Evolutionary conservation across 2,888 invertebrate genomes (phyloP).

Genomic region (Drosophila percnosoma): DNA sequence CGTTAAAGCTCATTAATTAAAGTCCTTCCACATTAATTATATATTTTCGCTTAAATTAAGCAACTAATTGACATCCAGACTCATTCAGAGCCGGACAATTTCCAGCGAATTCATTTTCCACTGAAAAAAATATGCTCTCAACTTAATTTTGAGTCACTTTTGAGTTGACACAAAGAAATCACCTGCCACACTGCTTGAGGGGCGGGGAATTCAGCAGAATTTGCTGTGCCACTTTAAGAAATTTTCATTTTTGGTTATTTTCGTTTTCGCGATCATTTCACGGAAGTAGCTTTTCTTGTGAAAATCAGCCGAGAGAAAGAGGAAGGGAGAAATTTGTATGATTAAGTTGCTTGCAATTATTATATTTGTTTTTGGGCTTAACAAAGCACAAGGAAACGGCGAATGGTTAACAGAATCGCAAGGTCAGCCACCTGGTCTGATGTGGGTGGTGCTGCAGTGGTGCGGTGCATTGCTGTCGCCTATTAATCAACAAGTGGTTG

Average conservation of each 20-base stretch:
- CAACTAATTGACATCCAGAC: not conserved
- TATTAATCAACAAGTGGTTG: conserved; percentile 74
- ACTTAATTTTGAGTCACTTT: conserved; percentile 36
- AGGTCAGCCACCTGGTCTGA: conserved; percentile 66
- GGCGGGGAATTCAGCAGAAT: conserved; percentile 36
- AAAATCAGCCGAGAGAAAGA: conserved; percentile 32
- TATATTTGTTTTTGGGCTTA: conserved; percentile 20
- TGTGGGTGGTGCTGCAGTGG: conserved; percentile 14
- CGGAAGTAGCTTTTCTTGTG: conserved; percentile 59
- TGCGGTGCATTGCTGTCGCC: conserved; percentile 30
- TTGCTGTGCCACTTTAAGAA: conserved; percentile 2
- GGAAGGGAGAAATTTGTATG: conserved; percentile 12
- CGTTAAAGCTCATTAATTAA: conserved; percentile 15
- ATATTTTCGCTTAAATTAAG: conserved; percentile 36
- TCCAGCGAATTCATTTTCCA: conserved; percentile 34
- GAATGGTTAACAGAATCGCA: conserved; percentile 40
- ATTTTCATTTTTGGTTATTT: conserved; percentile 24
- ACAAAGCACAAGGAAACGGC: conserved; percentile 67
- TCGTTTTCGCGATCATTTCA: conserved; percentile 15
- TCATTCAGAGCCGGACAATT: conserved; percentile 17
- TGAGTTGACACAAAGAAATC: conserved; percentile 16
- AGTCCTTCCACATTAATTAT: conserved; percentile 13
- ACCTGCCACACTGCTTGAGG: conserved; percentile 48
- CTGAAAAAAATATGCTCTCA: conserved; percentile 21
- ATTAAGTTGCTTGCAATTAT: conserved; percentile 24